Base-by-base conservation (phyloP, 2,888 invertebrate genomes). In the Andrena dorsata region DNA sequence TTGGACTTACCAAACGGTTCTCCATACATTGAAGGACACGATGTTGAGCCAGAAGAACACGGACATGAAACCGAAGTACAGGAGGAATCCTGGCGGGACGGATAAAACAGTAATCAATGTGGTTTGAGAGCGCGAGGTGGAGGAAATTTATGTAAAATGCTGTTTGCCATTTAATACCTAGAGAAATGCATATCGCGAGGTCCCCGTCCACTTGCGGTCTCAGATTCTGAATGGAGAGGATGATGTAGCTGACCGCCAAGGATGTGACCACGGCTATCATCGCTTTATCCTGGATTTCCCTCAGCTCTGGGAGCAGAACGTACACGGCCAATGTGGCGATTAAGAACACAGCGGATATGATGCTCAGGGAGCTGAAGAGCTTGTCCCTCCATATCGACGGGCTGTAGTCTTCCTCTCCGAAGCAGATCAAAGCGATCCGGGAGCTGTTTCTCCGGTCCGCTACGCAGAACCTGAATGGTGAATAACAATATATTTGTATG, bases 1-100 rank as follows among this genome's bases (percentile, higher is more conserved):
- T 20, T 16, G 2, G 2, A 95, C 96, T 96, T 94, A 97, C 97
- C 95, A 94, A 1, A 95, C 95, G 16, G 95, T 94, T 87, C 95
- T 95, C 95, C 96, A 97, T 72, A 96, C 95, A 90, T 97, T 96
- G 86, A 96, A 95, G 51, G 96, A 95, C 30, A 96, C 95, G 6
- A 96, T 94, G 89, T 96, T 96, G 93, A 96, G 94, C 97, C 97
- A 97, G 91, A 96, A 96, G 93, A 97, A 97, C n/a, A 96, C 95
- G 1, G 96, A 95, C 91, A 96, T 94, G 94, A 96, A 96, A 93
- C 95, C 95, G 84, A 95, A 95, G 90, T 96, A 96, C 8, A 95
- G 94, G 13, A 95, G 88, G 88, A 95, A 96, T 16, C 95, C 96
- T 96, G 90, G 84, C 20, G 6, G 41, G 56, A 23, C 10, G 1